A percentile compares a stretch with the other conserved stretches of the same genome.
These are phyloP conservation scores for Lysiphlebus fabarum DNA, from an alignment of 1,140 invertebrate species.

Conservation along the genomic window DNA sequence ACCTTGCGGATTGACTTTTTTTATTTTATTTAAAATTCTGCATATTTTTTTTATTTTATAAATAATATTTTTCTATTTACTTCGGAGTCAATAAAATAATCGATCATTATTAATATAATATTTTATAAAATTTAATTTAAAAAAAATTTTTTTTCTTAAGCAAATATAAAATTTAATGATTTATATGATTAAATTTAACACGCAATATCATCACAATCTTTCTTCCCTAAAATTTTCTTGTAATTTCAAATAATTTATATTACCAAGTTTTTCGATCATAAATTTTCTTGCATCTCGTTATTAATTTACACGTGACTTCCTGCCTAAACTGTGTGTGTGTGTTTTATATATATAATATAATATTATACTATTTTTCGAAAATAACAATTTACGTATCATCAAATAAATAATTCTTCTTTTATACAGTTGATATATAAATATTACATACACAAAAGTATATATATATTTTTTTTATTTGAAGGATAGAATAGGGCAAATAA, in stretches of 20 bases:
- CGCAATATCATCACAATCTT: too few relatives aligned
- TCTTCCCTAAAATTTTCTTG: not conserved
- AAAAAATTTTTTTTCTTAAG: constrained; percentile 3
- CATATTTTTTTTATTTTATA: too few relatives aligned
- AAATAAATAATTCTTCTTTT: constrained; percentile 8
- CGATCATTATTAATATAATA: too few relatives aligned
- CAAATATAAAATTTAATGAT: not conserved
- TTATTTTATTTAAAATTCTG: too few relatives aligned
- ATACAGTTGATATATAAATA: constrained; percentile 7
- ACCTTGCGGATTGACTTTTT: too few relatives aligned
- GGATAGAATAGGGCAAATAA: not conserved
- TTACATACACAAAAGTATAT: too few relatives aligned
- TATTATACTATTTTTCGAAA: not conserved
- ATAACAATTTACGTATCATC: constrained; percentile 13
- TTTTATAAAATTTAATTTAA: not conserved
- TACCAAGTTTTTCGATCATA: constrained; percentile 1
- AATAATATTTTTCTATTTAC: too few relatives aligned
- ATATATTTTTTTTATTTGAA: too few relatives aligned
- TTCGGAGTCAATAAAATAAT: too few relatives aligned
- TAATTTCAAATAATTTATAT: too few relatives aligned
- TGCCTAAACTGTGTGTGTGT: not conserved
- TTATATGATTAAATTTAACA: not conserved
- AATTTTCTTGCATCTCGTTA: constrained; percentile 12
- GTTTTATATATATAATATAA: too few relatives aligned
- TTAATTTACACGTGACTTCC: constrained; percentile 13